phyloP scores from a whole-genome alignment of 2,797 vertebrate species.

The Phyllotis vaccarum region DNA sequence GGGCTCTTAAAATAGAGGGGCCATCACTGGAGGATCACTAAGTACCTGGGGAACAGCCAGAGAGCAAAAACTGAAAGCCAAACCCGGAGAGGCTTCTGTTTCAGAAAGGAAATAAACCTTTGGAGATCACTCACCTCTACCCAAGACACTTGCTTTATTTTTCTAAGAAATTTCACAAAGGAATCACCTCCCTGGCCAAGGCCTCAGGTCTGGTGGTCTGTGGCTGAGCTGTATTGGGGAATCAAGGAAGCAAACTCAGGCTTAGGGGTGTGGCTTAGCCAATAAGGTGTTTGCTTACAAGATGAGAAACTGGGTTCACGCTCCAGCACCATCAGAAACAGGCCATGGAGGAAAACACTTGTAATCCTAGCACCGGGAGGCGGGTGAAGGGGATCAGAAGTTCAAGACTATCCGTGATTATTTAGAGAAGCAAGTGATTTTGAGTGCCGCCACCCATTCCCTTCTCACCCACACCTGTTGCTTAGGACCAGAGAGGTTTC shows the following conservation, averaged over 20 bases:
- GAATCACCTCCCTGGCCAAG: background rate
- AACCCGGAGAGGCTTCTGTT: background rate
- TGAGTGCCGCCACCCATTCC: background rate
- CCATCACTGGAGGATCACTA: slow-evolving; percentile 51
- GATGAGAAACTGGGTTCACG: background rate
- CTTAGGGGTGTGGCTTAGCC: background rate
- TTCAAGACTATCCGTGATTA: background rate
- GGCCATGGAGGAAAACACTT: background rate
- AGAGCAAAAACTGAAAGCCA: slow-evolving; percentile 16
- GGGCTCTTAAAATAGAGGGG: slow-evolving; percentile 75
- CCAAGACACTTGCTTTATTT: slow-evolving; percentile 6
- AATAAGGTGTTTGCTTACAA: background rate
- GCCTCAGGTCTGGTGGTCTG: slow-evolving; percentile 16
- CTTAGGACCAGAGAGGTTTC: background rate
- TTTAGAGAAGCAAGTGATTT: background rate
- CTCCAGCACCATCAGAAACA: background rate
- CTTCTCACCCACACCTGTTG: background rate
- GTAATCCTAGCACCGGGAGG: background rate
- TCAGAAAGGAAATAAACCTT: slow-evolving; percentile 73
- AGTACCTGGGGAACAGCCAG: background rate
- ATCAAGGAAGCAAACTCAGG: background rate
- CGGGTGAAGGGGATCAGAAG: background rate
- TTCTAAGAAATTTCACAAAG: slow-evolving; percentile 73
- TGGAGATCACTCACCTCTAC: slow-evolving; percentile 64
- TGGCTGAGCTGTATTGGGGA: background rate